Base-by-base conservation (phyloP, 2,888 invertebrate genomes). In the Unio delphinus region DNA sequence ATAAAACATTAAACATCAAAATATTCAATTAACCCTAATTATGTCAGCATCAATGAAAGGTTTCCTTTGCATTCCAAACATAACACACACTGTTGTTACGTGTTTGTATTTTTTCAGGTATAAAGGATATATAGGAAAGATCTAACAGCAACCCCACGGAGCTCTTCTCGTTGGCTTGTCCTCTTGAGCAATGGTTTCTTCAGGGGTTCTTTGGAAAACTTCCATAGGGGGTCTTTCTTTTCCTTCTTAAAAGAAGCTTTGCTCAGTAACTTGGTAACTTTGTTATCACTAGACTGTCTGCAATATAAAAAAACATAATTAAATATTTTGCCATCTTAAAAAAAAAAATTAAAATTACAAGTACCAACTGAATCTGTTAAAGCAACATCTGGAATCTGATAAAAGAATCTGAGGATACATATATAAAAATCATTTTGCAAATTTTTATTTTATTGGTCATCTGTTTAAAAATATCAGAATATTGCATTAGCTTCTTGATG, bases 91-190 rank as follows among this genome's bases (percentile, higher is more conserved):
- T 45, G 15, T 15, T 45, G 45, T 11, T 45, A 45, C 3, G 15
- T 45, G 45, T 45, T 45, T 45, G 45, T 45, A 45, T 45, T 15
- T 45, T 45, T 45, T 45, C 11, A 45, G 61, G 62, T 55, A 11
- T 2, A 69, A 84, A 85, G 86, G 84, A 86, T 86, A 86, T 83
- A 80, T 66, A 73, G 63, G 62, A 86, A 86, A 45, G 79, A 76
- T 55, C 79, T 71, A 59, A 79, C 73, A 26, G 85, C 80, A 5
- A 78, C 71, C 17, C 76, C 70, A 4, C 80, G 59, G 4, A 84
- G 67, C n/a, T 85, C 85, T 7, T 84, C 84, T 58, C 78, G 70
- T 58, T 72, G 55, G 65, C 72, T 74, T 11, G 83, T 77, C 65
- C 75, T 81, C 61, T 79, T 80, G 58, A 86, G 74, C 23, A 87